phyloP scores from a whole-genome alignment of 1,140 invertebrate species.

The Cydia amplana region DNA sequence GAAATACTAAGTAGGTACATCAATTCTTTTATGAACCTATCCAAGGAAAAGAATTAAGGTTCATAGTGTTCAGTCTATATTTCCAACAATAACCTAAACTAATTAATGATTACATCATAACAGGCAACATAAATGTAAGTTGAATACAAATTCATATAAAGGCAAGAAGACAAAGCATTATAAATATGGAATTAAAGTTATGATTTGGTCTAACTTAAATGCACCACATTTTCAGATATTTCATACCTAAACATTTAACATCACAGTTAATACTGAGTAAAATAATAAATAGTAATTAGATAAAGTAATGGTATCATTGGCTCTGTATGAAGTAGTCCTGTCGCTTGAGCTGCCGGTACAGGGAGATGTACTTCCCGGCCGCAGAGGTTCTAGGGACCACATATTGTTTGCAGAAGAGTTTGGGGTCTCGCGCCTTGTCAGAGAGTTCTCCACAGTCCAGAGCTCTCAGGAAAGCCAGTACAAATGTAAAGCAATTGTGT shows the following conservation, averaged over 20 bases:
- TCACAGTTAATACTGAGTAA: constrained; percentile 77
- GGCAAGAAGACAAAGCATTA: constrained; percentile 19
- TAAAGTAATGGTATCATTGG: constrained; percentile 60
- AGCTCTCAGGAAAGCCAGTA: constrained; percentile 85
- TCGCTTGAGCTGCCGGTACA: constrained; percentile 85
- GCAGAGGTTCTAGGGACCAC: constrained; percentile 87
- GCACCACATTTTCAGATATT: constrained; percentile 63
- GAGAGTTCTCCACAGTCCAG: constrained; percentile 83
- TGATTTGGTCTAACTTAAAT: constrained; percentile 74
- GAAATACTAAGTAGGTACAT: background rate
- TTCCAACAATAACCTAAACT: constrained; percentile 37
- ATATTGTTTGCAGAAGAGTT: constrained; percentile 87
- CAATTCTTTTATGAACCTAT: background rate
- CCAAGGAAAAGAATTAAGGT: constrained; percentile 7
- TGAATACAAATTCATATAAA: background rate
- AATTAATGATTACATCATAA: constrained; percentile 55
- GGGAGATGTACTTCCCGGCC: constrained; percentile 89
- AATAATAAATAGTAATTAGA: constrained; percentile 51
- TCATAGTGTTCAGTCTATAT: constrained; percentile 11
- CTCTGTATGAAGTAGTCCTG: constrained; percentile 74
- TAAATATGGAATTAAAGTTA: constrained; percentile 34
- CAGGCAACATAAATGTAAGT: constrained; percentile 8
- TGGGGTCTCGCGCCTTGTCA: constrained; percentile 82
- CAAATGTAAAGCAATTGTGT: constrained; percentile 91
- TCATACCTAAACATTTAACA: constrained; percentile 66